A percentile compares a stretch with the other conserved stretches of the same genome.
These are phyloP conservation scores for Eclectus roratus DNA, from an alignment of 2,113 vertebrate genomes.

Conservation along the genomic window DNA sequence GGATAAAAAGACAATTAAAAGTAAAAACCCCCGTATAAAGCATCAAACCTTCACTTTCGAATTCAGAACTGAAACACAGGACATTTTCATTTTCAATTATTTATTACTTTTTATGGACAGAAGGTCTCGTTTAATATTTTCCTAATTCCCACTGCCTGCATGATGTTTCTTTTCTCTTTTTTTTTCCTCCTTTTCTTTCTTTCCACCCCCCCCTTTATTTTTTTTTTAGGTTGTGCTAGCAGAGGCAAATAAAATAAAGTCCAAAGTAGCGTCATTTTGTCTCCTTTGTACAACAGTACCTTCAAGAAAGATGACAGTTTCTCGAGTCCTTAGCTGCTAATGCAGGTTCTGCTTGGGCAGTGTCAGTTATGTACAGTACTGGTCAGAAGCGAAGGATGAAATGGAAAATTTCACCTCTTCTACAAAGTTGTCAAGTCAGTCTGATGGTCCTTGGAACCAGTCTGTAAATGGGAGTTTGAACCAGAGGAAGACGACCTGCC, in stretches of 20 bases:
- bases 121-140: constrained; percentile 70
- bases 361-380: constrained; percentile 83
- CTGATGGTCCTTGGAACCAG: constrained; percentile 91
- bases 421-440: constrained; percentile 97
- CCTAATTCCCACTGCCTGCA: constrained; percentile 58
- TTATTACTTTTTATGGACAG: constrained; percentile 68
- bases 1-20: constrained; percentile 28
- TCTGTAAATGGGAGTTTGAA: constrained; percentile 88
- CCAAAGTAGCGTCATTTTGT: constrained; percentile 60
- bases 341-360: constrained; percentile 84
- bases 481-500: constrained; percentile 89
- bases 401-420: constrained; percentile 69
- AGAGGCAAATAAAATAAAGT: constrained; percentile 71
- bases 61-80: constrained; percentile 72
- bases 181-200: neutral
- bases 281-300: constrained; percentile 76
- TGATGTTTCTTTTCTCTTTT: neutral
- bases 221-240: constrained; percentile 66
- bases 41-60: constrained; percentile 70
- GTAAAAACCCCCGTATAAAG: constrained; percentile 61
- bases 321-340: constrained; percentile 75
- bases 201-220: rapidly evolving
- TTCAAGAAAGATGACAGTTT: constrained; percentile 75
- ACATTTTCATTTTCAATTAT: constrained; percentile 75
- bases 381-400: constrained; percentile 71